A percentile compares a stretch with the other conserved stretches of the same genome.
phyloP scores from a whole-genome alignment of 2,797 vertebrate species.

The Garrulus glandarius region DNA sequence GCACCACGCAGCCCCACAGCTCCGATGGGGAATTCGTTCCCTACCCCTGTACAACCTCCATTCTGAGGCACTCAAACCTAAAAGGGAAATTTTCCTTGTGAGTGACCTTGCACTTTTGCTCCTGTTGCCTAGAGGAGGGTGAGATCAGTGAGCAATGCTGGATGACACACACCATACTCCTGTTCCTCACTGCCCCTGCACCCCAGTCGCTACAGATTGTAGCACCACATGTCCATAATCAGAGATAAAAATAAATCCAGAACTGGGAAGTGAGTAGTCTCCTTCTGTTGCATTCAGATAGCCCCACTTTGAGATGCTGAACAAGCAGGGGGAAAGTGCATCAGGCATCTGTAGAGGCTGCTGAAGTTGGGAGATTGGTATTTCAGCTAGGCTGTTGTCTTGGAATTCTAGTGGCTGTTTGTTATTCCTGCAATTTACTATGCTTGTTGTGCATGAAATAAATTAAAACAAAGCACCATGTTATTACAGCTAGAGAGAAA shows the following conservation, averaged over 20 bases:
- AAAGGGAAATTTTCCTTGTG: slow-evolving; percentile 24
- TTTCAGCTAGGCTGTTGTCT: background rate
- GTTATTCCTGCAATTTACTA: background rate
- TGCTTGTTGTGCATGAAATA: background rate
- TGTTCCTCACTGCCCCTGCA: background rate
- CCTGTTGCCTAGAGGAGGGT: slow-evolving; percentile 20
- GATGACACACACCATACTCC: background rate
- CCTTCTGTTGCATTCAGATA: background rate
- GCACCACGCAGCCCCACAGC: background rate
- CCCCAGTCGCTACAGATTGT: background rate
- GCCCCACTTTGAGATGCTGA: background rate
- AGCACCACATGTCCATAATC: background rate
- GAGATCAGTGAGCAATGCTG: slow-evolving; percentile 14
- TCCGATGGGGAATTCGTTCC: background rate
- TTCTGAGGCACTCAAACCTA: background rate
- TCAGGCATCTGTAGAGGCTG: background rate
- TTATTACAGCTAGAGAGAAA: background rate
- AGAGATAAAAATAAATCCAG: slow-evolving; percentile 24
- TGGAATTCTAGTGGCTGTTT: background rate
- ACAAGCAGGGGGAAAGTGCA: slow-evolving; percentile 14
- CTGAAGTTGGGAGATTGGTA: background rate
- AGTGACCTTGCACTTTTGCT: slow-evolving; percentile 34
- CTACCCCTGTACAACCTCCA: background rate
- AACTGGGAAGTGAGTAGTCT: background rate
- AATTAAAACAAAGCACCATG: background rate